Evolutionary conservation across 1,140 invertebrate genomes (phyloP), one percentile per base, ranked within the genome.

Genomic region (Drosophila melanogaster): DNA sequence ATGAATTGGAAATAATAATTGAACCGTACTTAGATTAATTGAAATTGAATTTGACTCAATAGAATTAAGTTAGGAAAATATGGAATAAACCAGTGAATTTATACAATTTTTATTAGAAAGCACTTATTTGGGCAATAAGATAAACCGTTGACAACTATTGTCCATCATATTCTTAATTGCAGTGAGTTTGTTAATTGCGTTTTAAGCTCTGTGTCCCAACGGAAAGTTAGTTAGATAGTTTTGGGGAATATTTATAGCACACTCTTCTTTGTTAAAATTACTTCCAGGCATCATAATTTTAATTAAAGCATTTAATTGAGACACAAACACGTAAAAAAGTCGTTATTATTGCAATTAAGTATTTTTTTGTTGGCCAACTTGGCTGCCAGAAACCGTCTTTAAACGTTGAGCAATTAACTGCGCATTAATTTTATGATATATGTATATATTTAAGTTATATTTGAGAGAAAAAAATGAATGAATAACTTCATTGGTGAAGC

Each of bases 251-350:
- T 49, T 62, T 24, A 15, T 40, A 49, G 60, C n/a, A 44, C 4
- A 17, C 58, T 12, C 19, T 64, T 64, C 24, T 24, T 14, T 37
- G 35, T 30, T 65, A 26, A 67, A 67, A 67, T 67, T 53, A 67
- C 64, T 67, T 51, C 37, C 40, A 22, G 51, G 47, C 35, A 51
- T 66, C 64, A 77, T 77, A 77, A 56, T 69, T 77, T 76, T 77
- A 76, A 69, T 77, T 75, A 70, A 60, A 66, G 57, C 71, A 19
- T 75, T 71, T 75, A 75, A 77, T 75, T 77, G 61, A 67, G 53
- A 61, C 64, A 51, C 72, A 77, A 77, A 76, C 75, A 77, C 75
- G 72, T 77, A 71, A 77, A 77, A 77, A 65, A 56, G 59, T 78
- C 74, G 55, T 78, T 73, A 66, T 66, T 66, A 66, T 54, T 78